Base-by-base conservation (phyloP, 35 echinoderm and acorn worm genomes). In the Patiria miniata region DNA sequence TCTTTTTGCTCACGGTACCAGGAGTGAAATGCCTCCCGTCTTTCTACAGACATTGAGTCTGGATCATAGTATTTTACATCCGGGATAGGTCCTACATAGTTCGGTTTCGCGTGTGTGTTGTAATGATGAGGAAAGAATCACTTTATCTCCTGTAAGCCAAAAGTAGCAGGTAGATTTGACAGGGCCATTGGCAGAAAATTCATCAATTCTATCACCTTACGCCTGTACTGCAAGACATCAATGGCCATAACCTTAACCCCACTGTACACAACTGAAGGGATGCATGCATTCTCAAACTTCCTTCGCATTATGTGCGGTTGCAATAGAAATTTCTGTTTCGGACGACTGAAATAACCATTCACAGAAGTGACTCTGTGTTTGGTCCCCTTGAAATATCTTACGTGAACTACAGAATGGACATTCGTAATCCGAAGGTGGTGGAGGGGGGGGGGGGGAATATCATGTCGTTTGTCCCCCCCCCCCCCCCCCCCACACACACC, bases 171-270 rank as follows among this genome's bases (percentile, higher is more conserved):
- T 61, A 93, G 59, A 3, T 77, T 65, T 10, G 91, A 79, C 19
- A 93, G 88, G 16, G 91, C 61, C 88, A 94, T 90, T 40, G 95
- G 88, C 26, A 91, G 47, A 29, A 97, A 97, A 61, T 86, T 90
- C 5, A 85, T 68, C 1, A 68, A 93, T 40, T 90, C 90, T 4
- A 90, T 89, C 10, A 89, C 16, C 68, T 79, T 86, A 2, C 88
- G 76, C 33, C 77, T 61, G 23, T 80, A 89, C 2, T 61, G 15
- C 29, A 32, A 23, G 32, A 96, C 26, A 30, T 1, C 16, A 7
- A 97, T 89, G 2, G 39, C 30, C 87, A 97, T 86, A 16, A 93
- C 36, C 81, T 97, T 97, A 1, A 26, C 26, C 4, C 91, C 95
- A 16, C 77, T 93, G 47, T 83, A 87, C 1, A 97, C 78, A 57